These are phyloP conservation scores for Podarcis muralis DNA, from an alignment of 2,113 vertebrate species.

Conservation along the genomic window DNA sequence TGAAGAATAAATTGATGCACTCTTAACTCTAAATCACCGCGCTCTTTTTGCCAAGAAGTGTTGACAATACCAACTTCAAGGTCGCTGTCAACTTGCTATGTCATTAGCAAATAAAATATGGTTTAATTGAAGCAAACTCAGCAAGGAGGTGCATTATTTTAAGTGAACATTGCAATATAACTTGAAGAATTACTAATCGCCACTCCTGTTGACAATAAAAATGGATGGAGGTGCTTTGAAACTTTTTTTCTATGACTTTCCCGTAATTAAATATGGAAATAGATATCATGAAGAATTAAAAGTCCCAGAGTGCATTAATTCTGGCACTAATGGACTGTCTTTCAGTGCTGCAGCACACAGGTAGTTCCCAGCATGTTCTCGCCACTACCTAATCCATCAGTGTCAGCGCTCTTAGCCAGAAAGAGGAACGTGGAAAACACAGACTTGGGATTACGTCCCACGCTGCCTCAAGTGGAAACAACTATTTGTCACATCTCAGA, in stretches of 20 bases:
- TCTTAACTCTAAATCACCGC: constrained; percentile 80
- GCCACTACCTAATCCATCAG: constrained; percentile 64
- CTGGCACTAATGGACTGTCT: constrained; percentile 80
- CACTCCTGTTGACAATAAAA: constrained; percentile 83
- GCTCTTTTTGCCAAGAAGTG: constrained; percentile 73
- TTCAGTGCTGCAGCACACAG: constrained; percentile 62
- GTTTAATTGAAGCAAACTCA: constrained; percentile 87
- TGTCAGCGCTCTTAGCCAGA: constrained; percentile 54
- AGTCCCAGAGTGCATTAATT: constrained; percentile 79
- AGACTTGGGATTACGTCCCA: constrained; percentile 42
- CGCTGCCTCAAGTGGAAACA: constrained; percentile 34
- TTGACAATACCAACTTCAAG: constrained; percentile 86
- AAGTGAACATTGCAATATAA: constrained; percentile 88
- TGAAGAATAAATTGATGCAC: constrained; percentile 75
- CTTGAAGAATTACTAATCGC: constrained; percentile 87
- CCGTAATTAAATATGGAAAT: constrained; percentile 90
- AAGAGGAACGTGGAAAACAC: constrained; percentile 43
- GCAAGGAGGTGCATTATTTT: constrained; percentile 87
- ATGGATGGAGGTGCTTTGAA: constrained; percentile 83
- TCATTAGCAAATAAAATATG: constrained; percentile 92
- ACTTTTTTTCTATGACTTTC: constrained; percentile 77
- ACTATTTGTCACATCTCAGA: constrained; percentile 9
- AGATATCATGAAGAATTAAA: constrained; percentile 81
- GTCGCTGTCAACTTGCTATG: constrained; percentile 84
- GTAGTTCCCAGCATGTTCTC: constrained; percentile 68